phyloP scores from a whole-genome alignment of 2,113 vertebrate species.

The Willisornis vidua region DNA sequence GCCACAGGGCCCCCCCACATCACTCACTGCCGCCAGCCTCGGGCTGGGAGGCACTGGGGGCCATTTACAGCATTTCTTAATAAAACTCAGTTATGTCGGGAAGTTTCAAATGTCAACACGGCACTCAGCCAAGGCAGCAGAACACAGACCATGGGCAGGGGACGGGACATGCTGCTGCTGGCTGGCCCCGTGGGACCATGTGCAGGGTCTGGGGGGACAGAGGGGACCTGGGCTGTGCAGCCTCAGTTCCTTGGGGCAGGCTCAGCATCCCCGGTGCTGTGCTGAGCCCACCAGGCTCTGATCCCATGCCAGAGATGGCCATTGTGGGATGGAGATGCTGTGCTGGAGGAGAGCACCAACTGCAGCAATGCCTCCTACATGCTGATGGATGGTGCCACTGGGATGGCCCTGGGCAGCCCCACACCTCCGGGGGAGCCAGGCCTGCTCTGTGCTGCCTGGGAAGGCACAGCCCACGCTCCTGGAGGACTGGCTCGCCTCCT shows the following conservation, averaged over 20 bases:
- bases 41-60: neutral
- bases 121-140: neutral
- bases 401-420: neutral
- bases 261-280: fast-evolving
- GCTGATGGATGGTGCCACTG: fast-evolving
- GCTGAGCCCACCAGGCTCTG: fast-evolving
- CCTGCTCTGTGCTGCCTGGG: neutral
- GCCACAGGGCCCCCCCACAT: neutral
- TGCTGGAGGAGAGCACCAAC: fast-evolving
- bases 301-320: fast-evolving
- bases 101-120: conserved; percentile 36
- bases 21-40: neutral
- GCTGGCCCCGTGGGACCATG: fast-evolving
- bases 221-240: fast-evolving
- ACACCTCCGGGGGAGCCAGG: fast-evolving
- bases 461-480: fast-evolving
- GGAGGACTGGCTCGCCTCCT: neutral
- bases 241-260: fast-evolving
- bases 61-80: neutral
- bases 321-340: fast-evolving
- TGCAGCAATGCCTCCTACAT: fast-evolving
- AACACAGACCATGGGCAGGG: neutral
- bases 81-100: conserved; percentile 3
- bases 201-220: neutral
- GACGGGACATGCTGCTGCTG: neutral